Evolutionary conservation across 2,888 invertebrate genomes (phyloP).

Genomic region (Acholoe squamosa): DNA sequence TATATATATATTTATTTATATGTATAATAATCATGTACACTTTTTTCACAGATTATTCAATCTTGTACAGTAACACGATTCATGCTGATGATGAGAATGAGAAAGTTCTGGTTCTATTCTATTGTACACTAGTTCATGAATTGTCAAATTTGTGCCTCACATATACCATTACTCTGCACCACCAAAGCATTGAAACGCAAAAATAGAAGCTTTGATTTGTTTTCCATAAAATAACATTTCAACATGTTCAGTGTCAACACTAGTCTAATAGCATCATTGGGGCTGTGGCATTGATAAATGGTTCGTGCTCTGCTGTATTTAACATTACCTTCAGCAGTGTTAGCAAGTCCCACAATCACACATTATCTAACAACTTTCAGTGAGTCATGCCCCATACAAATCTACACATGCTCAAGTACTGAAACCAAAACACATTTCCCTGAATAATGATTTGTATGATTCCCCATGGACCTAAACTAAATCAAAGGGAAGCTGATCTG

Average conservation of each 20-base stretch:
- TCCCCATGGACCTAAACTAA: too few relatives aligned
- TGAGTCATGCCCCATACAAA: too few relatives aligned
- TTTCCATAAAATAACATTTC: not conserved
- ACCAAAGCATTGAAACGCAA: conserved; percentile 50
- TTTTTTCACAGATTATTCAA: conserved; percentile 43
- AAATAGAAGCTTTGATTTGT: conserved; percentile 46
- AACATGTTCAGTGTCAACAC: not conserved
- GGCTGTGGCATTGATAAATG: not conserved
- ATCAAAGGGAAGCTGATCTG: too few relatives aligned
- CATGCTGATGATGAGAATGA: conserved; percentile 52
- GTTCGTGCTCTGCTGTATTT: not conserved
- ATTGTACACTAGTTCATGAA: conserved; percentile 39
- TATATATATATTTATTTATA: too few relatives aligned
- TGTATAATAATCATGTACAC: conserved; percentile 8
- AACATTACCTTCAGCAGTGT: not conserved
- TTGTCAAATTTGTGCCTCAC: conserved; percentile 17
- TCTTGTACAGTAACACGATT: conserved; percentile 35
- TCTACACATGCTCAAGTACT: too few relatives aligned
- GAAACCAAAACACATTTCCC: too few relatives aligned
- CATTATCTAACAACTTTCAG: not conserved
- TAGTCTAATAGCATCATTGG: not conserved
- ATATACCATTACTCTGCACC: conserved; percentile 39
- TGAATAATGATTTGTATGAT: too few relatives aligned
- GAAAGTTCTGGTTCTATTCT: not conserved
- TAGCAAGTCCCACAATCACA: not conserved